Conservation (phyloP, 2,888 invertebrate genomes). For the Eugnorisma glareosa region DNA sequence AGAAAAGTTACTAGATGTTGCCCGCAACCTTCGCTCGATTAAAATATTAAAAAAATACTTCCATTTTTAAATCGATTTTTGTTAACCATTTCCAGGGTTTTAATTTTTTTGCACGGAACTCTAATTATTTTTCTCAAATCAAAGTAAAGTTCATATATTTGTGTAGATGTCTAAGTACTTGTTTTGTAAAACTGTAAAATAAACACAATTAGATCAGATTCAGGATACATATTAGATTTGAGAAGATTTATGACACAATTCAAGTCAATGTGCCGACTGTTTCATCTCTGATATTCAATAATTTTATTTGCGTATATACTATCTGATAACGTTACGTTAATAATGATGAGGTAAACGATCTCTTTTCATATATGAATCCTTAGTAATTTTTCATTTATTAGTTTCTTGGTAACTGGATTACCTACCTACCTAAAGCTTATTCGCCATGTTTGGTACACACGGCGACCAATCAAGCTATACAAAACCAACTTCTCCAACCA, state of each 20-base stretch:
- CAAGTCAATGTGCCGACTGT: neutral
- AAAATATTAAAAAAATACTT: too few species aligned
- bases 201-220: neutral
- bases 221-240: neutral
- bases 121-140: too few species aligned
- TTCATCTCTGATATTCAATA: neutral
- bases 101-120: too few species aligned
- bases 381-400: slow-evolving; percentile 17
- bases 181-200: neutral
- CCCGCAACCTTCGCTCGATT: too few species aligned
- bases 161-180: too few species aligned
- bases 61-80: too few species aligned
- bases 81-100: too few species aligned
- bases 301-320: neutral
- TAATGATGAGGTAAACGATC: slow-evolving; percentile 2
- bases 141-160: too few species aligned
- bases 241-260: neutral
- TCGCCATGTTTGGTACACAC: neutral
- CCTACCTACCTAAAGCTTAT: slow-evolving; percentile 23
- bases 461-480: too few species aligned
- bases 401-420: slow-evolving; percentile 7
- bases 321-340: neutral
- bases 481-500: too few species aligned
- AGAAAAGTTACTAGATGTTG: too few species aligned
- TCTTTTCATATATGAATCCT: slow-evolving; percentile 1